A percentile compares a stretch with the other conserved stretches of the same genome.
Evolutionary conservation across 2,113 vertebrate genomes (phyloP).

Genomic region (Mobula hypostoma): DNA sequence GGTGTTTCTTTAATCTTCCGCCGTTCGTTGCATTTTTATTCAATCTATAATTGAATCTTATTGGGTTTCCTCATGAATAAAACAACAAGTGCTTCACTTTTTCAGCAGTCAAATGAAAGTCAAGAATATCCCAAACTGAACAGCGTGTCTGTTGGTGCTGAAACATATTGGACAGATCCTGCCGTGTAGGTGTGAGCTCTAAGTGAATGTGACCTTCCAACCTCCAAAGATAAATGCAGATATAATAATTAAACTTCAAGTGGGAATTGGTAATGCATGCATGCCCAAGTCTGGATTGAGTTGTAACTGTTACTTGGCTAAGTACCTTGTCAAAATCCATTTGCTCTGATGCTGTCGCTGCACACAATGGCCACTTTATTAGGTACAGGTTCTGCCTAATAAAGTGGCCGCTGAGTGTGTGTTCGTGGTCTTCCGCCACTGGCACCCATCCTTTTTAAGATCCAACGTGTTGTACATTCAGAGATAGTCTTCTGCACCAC

Average conservation of each 20-base stretch:
- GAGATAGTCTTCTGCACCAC: too few relatives aligned
- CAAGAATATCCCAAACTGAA: not conserved
- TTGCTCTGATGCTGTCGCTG: not conserved
- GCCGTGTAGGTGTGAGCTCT: not conserved
- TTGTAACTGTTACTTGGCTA: not conserved
- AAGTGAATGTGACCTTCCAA: not conserved
- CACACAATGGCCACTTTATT: too few relatives aligned
- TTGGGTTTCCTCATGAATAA: constrained; percentile 24
- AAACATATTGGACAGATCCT: not conserved
- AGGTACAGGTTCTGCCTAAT: too few relatives aligned
- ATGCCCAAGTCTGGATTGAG: not conserved
- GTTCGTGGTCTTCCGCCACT: too few relatives aligned
- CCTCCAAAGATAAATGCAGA: not conserved
- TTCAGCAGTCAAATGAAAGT: not conserved
- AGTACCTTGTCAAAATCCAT: not conserved
- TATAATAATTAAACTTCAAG: not conserved
- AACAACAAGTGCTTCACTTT: not conserved
- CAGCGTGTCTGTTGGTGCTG: not conserved
- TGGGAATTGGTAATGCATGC: not conserved
- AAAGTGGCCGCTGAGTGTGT: too few relatives aligned
- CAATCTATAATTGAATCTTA: constrained; percentile 28
- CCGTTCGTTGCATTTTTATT: not conserved
- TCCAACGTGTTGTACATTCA: too few relatives aligned
- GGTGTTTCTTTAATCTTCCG: not conserved
- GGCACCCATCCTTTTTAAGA: too few relatives aligned